These are phyloP conservation scores for Iselma pallidipennis DNA, from an alignment of 2,888 invertebrate genomes.

Conservation along the genomic window DNA sequence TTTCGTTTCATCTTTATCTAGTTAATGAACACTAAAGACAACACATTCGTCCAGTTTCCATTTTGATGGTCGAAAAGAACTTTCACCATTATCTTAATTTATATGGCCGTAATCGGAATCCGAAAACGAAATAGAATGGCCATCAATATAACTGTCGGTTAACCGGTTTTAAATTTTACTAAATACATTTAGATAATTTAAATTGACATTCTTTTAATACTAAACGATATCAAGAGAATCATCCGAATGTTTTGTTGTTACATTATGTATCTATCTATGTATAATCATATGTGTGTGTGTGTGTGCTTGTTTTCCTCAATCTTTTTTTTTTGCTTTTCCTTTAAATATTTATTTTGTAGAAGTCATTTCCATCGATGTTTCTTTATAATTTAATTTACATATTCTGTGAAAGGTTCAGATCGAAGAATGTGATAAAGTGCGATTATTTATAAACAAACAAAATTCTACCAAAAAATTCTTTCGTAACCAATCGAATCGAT, in stretches of 20 bases:
- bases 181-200: conserved; percentile 51
- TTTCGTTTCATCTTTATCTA: conserved; percentile 8
- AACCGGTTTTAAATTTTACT: conserved; percentile 50
- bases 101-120: conserved; percentile 46
- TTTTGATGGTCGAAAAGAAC: conserved; percentile 34
- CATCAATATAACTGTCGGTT: conserved; percentile 43
- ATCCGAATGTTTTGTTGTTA: conserved; percentile 30
- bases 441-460: not conserved
- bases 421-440: conserved; percentile 21
- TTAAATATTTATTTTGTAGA: conserved; percentile 22
- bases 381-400: conserved; percentile 33
- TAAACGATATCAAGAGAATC: conserved; percentile 43
- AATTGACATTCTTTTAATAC: conserved; percentile 53
- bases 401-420: conserved; percentile 30
- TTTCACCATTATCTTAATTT: conserved; percentile 52
- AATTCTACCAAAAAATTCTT: not conserved
- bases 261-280: conserved; percentile 4
- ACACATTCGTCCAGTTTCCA: conserved; percentile 31
- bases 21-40: conserved; percentile 20
- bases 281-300: not conserved
- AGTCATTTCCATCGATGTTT: conserved; percentile 21
- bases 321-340: not conserved
- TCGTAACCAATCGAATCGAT: not conserved
- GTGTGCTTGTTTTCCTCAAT: not conserved
- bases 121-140: conserved; percentile 43